Evolutionary conservation across 2,888 invertebrate species (phyloP).

Genomic region (Patella ulyssiponensis): DNA sequence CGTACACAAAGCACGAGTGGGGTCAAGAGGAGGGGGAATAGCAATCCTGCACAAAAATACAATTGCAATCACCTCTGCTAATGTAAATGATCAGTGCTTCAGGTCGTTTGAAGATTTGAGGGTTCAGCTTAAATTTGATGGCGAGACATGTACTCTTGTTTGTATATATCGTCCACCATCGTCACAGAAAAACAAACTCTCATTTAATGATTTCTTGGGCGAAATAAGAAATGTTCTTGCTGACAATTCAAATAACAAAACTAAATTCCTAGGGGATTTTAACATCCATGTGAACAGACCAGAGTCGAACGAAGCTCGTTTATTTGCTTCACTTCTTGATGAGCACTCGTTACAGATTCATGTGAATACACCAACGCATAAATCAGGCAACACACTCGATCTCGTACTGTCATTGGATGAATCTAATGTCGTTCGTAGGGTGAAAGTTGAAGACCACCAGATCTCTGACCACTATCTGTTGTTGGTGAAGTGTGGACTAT

Average conservation of each 20-base stretch:
- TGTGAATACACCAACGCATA: conserved; percentile 13
- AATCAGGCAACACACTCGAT: conserved; percentile 8
- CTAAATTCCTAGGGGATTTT: conserved; percentile 8
- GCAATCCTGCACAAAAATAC: neutral
- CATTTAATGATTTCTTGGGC: neutral
- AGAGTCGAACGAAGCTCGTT: too few relatives aligned
- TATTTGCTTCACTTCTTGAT: too few relatives aligned
- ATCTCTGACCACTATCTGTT: too few relatives aligned
- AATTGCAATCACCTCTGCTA: neutral
- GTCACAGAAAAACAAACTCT: neutral
- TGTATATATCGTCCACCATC: neutral
- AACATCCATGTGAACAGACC: conserved; percentile 7
- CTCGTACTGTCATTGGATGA: neutral
- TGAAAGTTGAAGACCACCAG: conserved; percentile 13
- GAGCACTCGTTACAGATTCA: neutral
- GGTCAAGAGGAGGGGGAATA: neutral
- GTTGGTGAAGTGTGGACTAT: too few relatives aligned
- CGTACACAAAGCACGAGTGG: neutral
- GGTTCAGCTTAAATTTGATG: neutral
- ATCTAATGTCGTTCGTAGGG: neutral
- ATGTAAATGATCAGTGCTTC: neutral
- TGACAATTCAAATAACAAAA: neutral
- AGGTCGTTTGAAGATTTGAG: neutral
- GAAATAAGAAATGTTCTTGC: neutral
- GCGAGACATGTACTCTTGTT: neutral